Evolutionary conservation across 2,888 invertebrate species (phyloP).

Genomic region (Macropis europaea): DNA sequence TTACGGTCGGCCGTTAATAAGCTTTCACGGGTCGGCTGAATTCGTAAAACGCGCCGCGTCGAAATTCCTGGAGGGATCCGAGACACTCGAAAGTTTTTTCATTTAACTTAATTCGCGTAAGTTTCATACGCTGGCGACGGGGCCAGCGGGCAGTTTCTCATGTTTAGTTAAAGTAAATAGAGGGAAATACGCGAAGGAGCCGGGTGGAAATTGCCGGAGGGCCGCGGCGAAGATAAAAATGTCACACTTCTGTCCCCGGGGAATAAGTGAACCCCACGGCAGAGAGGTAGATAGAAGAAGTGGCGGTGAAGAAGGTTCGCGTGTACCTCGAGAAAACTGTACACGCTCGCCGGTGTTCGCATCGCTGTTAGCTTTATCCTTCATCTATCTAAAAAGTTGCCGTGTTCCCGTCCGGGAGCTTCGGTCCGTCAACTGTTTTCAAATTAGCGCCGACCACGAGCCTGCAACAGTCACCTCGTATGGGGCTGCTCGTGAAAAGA

Average conservation of each 20-base stretch:
- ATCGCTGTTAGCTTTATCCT: conserved; percentile 52
- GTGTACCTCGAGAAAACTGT: conserved; percentile 54
- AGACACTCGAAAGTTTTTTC: conserved; percentile 11
- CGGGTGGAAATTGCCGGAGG: conserved; percentile 61
- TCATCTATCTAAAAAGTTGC: conserved; percentile 36
- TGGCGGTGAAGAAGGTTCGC: conserved; percentile 24
- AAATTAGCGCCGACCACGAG: background rate
- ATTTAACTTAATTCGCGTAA: conserved; percentile 51
- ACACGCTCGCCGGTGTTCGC: conserved; percentile 50
- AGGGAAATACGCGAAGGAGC: conserved; percentile 54
- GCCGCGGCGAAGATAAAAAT: conserved; percentile 66
- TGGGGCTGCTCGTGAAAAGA: too few species aligned
- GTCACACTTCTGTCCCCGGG: conserved; percentile 66
- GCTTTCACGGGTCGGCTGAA: too few species aligned
- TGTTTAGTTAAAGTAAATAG: conserved; percentile 63
- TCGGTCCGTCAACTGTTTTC: conserved; percentile 15
- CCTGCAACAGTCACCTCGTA: background rate
- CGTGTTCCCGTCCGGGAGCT: conserved; percentile 16
- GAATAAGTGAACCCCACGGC: conserved; percentile 59
- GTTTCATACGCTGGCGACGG: conserved; percentile 20
- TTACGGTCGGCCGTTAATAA: too few species aligned
- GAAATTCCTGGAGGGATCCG: conserved; percentile 9
- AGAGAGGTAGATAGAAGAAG: conserved; percentile 64
- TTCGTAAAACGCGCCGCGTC: too few species aligned
- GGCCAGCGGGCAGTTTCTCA: conserved; percentile 50